A percentile compares a stretch with the other conserved stretches of the same genome.
Evolutionary conservation across 2,888 invertebrate species (phyloP).

Genomic region (Cheiracanthium punctorium): DNA sequence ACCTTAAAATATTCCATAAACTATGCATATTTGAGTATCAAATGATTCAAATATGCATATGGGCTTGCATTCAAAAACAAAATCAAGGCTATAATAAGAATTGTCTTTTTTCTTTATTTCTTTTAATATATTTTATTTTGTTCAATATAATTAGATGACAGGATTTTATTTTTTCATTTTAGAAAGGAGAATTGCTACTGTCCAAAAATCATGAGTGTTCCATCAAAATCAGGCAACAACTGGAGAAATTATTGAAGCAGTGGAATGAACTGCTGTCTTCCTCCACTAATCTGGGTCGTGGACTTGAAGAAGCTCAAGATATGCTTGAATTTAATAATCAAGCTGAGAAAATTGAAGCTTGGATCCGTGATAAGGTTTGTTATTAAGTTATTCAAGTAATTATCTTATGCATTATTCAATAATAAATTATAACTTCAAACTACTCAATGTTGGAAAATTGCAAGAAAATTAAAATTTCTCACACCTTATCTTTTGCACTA

Average conservation of each 20-base stretch:
- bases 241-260: constrained; percentile 83
- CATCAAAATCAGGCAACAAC: constrained; percentile 82
- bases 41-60: too few relatives aligned
- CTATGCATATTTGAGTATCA: too few relatives aligned
- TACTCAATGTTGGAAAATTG: too few relatives aligned
- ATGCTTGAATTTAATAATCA: constrained; percentile 97
- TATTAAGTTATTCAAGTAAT: too few relatives aligned
- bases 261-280: constrained; percentile 88
- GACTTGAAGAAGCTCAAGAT: constrained; percentile 97
- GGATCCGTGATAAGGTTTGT: constrained; percentile 96
- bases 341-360: constrained; percentile 94
- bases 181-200: constrained; percentile 82
- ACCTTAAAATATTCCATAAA: too few relatives aligned
- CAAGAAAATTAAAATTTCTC: too few relatives aligned
- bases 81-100: too few relatives aligned
- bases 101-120: too few relatives aligned
- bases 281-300: constrained; percentile 83
- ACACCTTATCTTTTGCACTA: too few relatives aligned
- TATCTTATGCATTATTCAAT: too few relatives aligned
- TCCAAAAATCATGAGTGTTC: constrained; percentile 84
- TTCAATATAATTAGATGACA: constrained; percentile 71
- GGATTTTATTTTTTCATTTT: constrained; percentile 16
- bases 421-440: too few relatives aligned
- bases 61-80: too few relatives aligned
- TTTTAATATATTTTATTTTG: constrained; percentile 64